Evolutionary conservation across 2,888 invertebrate species (phyloP).

Genomic region (Mimumesa dahlbomi): DNA sequence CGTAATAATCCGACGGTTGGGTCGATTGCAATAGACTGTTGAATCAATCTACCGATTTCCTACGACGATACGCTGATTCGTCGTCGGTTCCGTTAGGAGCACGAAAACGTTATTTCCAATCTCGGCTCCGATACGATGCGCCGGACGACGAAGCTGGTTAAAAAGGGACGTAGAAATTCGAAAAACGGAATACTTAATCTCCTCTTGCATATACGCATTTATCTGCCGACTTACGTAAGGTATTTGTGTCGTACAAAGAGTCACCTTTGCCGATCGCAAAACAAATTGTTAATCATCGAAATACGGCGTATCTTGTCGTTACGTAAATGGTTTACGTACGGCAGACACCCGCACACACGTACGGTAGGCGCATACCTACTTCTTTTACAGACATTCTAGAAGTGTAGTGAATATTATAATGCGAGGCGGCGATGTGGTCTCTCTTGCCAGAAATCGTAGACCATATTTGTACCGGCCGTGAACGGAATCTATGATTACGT

Average conservation of each 20-base stretch:
- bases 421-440: background rate
- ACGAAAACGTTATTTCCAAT: too few species aligned
- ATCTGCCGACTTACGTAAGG: constrained; percentile 78
- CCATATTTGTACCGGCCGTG: constrained; percentile 3
- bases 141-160: background rate
- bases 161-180: constrained; percentile 57
- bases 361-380: constrained; percentile 17
- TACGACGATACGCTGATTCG: too few species aligned
- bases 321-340: constrained; percentile 73
- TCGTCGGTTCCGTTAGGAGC: too few species aligned
- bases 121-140: too few species aligned
- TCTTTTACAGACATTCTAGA: constrained; percentile 33
- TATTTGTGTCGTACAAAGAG: constrained; percentile 78
- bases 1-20: too few species aligned
- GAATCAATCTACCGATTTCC: too few species aligned
- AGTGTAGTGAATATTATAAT: constrained; percentile 42
- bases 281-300: constrained; percentile 80
- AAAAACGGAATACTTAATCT: constrained; percentile 68
- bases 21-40: too few species aligned
- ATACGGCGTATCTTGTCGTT: constrained; percentile 75
- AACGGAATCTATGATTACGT: constrained; percentile 15
- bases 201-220: constrained; percentile 72
- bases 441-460: constrained; percentile 26
- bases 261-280: constrained; percentile 79
- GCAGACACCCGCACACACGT: constrained; percentile 45